Conservation (phyloP, 2,888 invertebrate species). For the Heliothis peltigera region DNA sequence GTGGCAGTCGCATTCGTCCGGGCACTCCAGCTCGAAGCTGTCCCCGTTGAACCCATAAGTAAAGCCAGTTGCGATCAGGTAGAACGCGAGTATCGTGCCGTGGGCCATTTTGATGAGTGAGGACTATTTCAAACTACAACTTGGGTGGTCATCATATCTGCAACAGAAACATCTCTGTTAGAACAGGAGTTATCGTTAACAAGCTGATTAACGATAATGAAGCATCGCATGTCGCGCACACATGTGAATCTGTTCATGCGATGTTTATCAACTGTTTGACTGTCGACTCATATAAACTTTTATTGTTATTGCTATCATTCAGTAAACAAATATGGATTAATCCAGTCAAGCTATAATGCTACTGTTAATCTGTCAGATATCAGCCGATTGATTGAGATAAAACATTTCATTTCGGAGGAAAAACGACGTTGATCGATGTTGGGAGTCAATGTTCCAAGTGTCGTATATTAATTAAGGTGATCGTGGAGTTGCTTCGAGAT, state of each 20-base stretch:
- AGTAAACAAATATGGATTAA: constrained; percentile 47
- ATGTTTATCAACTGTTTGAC: constrained; percentile 30
- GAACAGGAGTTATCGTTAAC: constrained; percentile 18
- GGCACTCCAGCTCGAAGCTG: constrained; percentile 92
- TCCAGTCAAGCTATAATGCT: constrained; percentile 26
- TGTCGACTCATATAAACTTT: constrained; percentile 15
- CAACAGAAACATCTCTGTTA: constrained; percentile 53
- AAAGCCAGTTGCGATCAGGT: constrained; percentile 70
- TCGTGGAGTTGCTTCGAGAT: constrained; percentile 43
- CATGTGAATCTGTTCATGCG: constrained; percentile 55
- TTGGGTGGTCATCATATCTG: constrained; percentile 67
- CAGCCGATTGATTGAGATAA: constrained; percentile 54
- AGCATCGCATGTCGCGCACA: constrained; percentile 58
- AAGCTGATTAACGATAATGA: constrained; percentile 62
- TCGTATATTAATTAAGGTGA: constrained; percentile 28
- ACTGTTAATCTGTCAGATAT: constrained; percentile 38
- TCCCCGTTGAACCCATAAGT: constrained; percentile 90
- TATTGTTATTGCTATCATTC: constrained; percentile 40
- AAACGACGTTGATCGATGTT: constrained; percentile 36
- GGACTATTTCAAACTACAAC: constrained; percentile 56
- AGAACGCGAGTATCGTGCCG: constrained; percentile 71
- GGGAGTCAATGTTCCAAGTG: not conserved
- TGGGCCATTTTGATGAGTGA: constrained; percentile 71
- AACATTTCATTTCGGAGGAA: constrained; percentile 28
- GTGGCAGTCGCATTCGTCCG: constrained; percentile 93